phyloP scores from a whole-genome alignment of 2,888 invertebrate genomes.

The Didymodactylos carnosus region DNA sequence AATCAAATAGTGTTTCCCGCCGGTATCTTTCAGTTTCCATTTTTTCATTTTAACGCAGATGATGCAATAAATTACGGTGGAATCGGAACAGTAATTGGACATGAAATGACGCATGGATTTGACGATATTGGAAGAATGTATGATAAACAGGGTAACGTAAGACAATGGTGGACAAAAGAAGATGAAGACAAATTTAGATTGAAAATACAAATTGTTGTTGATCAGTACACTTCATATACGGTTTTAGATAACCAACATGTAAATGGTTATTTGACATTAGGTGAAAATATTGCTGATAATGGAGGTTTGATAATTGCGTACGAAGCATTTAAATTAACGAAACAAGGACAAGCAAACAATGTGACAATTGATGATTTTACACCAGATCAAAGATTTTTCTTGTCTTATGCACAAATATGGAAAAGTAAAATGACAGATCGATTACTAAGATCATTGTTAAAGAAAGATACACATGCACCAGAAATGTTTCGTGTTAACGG shows the following conservation, averaged over 20 bases:
- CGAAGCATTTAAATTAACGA: slow-evolving; percentile 39
- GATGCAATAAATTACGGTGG: slow-evolving; percentile 19
- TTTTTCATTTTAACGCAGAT: slow-evolving; percentile 28
- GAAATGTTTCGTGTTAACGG: slow-evolving; percentile 1
- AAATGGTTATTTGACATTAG: slow-evolving; percentile 72
- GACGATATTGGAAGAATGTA: slow-evolving; percentile 52
- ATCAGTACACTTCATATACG: slow-evolving; percentile 67
- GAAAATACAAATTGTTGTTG: slow-evolving; percentile 63
- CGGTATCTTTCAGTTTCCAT: slow-evolving; percentile 31
- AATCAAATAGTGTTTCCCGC: slow-evolving; percentile 60
- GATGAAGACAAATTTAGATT: slow-evolving; percentile 69
- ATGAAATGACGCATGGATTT: not conserved
- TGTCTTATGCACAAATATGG: slow-evolving; percentile 40
- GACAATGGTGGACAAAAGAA: slow-evolving; percentile 69
- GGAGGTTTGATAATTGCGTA: slow-evolving; percentile 78
- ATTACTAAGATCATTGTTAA: not conserved
- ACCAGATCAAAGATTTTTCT: slow-evolving; percentile 35
- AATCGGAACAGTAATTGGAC: not conserved
- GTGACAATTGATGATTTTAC: slow-evolving; percentile 7
- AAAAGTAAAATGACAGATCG: not conserved
- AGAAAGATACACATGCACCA: slow-evolving; percentile 2
- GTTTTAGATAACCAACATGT: slow-evolving; percentile 41
- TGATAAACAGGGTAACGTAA: slow-evolving; percentile 56
- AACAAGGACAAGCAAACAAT: not conserved
- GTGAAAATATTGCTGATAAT: slow-evolving; percentile 84